A percentile compares a stretch with the other conserved stretches of the same genome.
phyloP scores from a whole-genome alignment of 2,888 invertebrate genomes.

The Shargacucullia verbasci region DNA sequence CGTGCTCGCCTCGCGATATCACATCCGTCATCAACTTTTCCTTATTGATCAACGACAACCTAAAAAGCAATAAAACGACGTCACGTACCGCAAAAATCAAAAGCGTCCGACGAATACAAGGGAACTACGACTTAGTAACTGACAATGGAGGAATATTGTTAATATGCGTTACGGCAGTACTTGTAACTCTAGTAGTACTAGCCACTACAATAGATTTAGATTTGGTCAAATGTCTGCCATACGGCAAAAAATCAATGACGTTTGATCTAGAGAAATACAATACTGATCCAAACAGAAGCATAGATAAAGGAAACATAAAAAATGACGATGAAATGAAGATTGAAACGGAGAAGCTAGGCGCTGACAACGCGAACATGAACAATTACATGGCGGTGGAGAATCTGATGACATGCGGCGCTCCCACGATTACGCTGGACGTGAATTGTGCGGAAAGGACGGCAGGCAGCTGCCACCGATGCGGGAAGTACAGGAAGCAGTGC shows the following conservation, averaged over 20 bases:
- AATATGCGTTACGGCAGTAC: constrained; percentile 67
- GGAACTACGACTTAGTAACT: constrained; percentile 64
- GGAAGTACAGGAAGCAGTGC: constrained; percentile 82
- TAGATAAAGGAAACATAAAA: constrained; percentile 54
- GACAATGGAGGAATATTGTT: constrained; percentile 75
- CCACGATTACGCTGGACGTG: constrained; percentile 81
- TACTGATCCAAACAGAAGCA: constrained; percentile 60
- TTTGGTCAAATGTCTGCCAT: constrained; percentile 68
- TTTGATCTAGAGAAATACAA: constrained; percentile 79
- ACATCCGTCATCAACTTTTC: constrained; percentile 84
- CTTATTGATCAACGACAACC: constrained; percentile 80
- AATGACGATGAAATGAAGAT: constrained; percentile 56
- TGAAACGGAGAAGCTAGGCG: constrained; percentile 60
- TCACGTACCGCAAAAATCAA: constrained; percentile 73
- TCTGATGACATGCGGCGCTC: constrained; percentile 64
- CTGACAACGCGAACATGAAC: constrained; percentile 66
- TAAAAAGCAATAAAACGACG: constrained; percentile 74
- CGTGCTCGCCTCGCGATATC: constrained; percentile 81
- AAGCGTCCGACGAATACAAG: constrained; percentile 69
- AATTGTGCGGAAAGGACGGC: constrained; percentile 72
- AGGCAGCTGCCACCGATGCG: constrained; percentile 79
- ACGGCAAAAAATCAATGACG: constrained; percentile 70
- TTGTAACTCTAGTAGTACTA: constrained; percentile 70
- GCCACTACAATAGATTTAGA: constrained; percentile 85
- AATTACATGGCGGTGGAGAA: constrained; percentile 71